Evolutionary conservation across 2,113 vertebrate genomes (phyloP), one percentile per base, ranked within the genome.

Genomic region (Rhea americana): DNA sequence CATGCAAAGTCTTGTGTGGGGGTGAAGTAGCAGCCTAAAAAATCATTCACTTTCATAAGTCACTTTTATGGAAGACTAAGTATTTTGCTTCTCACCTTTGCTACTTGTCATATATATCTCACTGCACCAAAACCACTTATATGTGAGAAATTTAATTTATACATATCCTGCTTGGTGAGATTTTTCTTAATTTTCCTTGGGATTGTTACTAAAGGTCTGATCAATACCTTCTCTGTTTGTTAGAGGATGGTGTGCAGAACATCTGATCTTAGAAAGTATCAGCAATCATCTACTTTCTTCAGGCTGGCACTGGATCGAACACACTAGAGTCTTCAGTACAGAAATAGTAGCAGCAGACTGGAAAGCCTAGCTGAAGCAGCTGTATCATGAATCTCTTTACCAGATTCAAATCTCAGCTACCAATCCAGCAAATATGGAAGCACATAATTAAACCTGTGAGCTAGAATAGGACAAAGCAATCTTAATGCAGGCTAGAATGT

Each of bases 361-460:
- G 39, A 82, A 91, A 86, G 91, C 24, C 30, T 28, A 79, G 35
- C 30, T 48, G 86, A 2, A n/a, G 9, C 12, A 90, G 41, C 61
- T 89, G 48, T 67, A 88, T 39, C 20, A 13, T 17, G 5, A 79
- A 89, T 84, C 30, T 53, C 58, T 87, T 79, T 53, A 61, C 12
- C n/a, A 73, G 32, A 89, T 59, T 77, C 28, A 85, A 87, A 61
- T 68, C 72, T 77, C 55, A 82, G 62, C 20, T 92, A 85, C 24
- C 28, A 89, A 82, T 8, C 7, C 56, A 71, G 82, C 47, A 92
- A 90, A 73, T 21, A 28, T 3, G 11, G 25, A 76, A 71, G 39
- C 32, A 80, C 11, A 9, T 45, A 51, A 37, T 4, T 48, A 81
- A 91, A 82, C 35, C 20, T 0, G 0, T 19, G 6, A 77, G 67